These are phyloP conservation scores for Plusia festucae DNA, from an alignment of 2,888 invertebrate species.

Conservation along the genomic window DNA sequence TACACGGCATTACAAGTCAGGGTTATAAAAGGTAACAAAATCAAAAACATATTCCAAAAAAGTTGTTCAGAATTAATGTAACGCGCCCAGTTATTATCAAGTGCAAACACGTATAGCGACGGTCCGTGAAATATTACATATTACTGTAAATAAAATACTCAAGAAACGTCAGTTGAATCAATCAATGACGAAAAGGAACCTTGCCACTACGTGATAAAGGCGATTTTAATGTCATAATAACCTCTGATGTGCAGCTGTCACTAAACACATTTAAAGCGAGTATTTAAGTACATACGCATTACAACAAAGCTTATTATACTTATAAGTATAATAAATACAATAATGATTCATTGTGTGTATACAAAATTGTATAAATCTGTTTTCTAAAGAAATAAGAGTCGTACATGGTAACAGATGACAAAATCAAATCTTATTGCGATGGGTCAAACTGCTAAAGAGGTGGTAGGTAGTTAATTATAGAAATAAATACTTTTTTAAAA, in stretches of 20 bases:
- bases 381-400: not conserved
- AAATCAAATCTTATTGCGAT: not conserved
- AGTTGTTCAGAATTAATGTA: not conserved
- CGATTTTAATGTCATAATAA: not conserved
- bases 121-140: not conserved
- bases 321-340: not conserved
- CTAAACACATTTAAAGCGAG: slow-evolving; percentile 1
- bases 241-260: not conserved
- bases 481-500: not conserved
- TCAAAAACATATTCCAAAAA: not conserved
- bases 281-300: not conserved
- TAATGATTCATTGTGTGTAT: slow-evolving; percentile 4
- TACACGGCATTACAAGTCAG: not conserved
- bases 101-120: slow-evolving; percentile 11
- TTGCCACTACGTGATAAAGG: not conserved
- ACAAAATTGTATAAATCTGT: slow-evolving; percentile 4
- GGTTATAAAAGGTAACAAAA: slow-evolving; percentile 1
- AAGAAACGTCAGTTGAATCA: not conserved
- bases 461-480: not conserved
- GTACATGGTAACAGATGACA: not conserved
- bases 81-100: not conserved
- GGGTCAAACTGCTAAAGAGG: not conserved
- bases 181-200: not conserved
- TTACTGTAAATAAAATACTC: slow-evolving; percentile 8
- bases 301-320: not conserved